phyloP scores from a whole-genome alignment of 2,113 vertebrate genomes.

The Phasianus colchicus region DNA sequence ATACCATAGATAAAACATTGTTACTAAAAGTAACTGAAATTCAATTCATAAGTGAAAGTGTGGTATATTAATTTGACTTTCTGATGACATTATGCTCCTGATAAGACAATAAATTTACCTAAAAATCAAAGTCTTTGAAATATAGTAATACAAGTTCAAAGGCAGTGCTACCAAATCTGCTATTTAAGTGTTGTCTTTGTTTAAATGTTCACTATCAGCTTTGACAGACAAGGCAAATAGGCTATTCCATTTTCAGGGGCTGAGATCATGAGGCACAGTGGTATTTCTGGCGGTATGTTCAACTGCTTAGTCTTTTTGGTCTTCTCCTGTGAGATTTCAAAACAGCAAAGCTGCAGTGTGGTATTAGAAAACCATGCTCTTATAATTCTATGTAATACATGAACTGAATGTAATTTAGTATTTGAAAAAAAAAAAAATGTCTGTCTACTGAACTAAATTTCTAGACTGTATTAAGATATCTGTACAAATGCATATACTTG shows the following conservation, averaged over 20 bases:
- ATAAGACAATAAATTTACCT: background rate
- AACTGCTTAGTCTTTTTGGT: background rate
- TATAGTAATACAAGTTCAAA: background rate
- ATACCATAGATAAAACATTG: background rate
- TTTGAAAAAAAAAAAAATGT: background rate
- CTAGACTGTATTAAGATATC: background rate
- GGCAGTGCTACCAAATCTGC: background rate
- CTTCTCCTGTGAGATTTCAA: background rate
- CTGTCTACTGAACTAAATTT: background rate
- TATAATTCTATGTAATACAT: background rate
- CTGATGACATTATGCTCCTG: background rate
- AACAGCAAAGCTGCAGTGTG: background rate
- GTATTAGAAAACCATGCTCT: background rate
- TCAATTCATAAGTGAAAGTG: background rate
- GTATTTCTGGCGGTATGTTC: background rate
- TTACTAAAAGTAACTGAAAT: background rate
- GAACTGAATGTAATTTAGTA: background rate
- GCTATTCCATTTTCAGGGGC: background rate
- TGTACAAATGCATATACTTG: background rate
- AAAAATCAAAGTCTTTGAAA: constrained; percentile 13
- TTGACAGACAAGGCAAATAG: background rate
- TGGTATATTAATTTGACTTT: constrained; percentile 6
- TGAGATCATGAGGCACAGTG: background rate
- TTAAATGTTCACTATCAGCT: background rate
- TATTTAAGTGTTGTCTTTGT: background rate